These are phyloP conservation scores for Chelmon rostratus DNA, from an alignment of 2,797 vertebrate genomes.

Conservation along the genomic window DNA sequence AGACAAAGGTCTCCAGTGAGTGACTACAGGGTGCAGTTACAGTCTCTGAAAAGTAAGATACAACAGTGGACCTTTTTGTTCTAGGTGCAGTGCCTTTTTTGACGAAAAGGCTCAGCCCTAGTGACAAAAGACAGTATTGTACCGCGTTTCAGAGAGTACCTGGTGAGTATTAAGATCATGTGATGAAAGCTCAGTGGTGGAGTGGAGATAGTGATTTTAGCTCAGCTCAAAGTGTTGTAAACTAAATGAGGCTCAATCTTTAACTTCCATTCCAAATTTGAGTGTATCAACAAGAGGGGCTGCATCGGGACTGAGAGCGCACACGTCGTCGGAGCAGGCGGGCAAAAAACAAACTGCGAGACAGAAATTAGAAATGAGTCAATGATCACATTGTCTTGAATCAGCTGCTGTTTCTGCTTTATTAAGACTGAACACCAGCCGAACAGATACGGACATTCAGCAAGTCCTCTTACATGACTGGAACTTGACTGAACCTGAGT, in stretches of 20 bases:
- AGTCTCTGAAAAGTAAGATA: slow-evolving; percentile 52
- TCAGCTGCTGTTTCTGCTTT: no score
- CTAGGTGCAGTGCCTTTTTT: slow-evolving; percentile 31
- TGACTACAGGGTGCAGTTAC: slow-evolving; percentile 51
- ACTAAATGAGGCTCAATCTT: slow-evolving; percentile 50
- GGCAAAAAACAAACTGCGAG: no score
- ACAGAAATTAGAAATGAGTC: no score
- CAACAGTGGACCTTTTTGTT: slow-evolving; percentile 51
- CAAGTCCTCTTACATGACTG: no score
- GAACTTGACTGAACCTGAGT: no score
- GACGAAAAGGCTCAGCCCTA: slow-evolving; percentile 21
- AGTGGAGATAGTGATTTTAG: slow-evolving; percentile 3
- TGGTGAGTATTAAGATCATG: slow-evolving; percentile 16
- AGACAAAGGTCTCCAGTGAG: slow-evolving; percentile 53
- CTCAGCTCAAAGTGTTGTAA: background rate
- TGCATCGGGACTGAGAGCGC: no score
- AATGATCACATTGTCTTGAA: no score
- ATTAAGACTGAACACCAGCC: no score
- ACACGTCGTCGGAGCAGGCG: no score
- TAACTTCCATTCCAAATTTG: slow-evolving; percentile 5
- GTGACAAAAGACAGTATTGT: slow-evolving; percentile 43
- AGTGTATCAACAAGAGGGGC: background rate
- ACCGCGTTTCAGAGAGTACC: slow-evolving; percentile 53
- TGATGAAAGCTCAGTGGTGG: slow-evolving; percentile 9
- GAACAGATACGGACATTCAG: no score